Evolutionary conservation across 1,140 invertebrate genomes (phyloP), one percentile per base, ranked within the genome.

Genomic region (Psix sp.): DNA sequence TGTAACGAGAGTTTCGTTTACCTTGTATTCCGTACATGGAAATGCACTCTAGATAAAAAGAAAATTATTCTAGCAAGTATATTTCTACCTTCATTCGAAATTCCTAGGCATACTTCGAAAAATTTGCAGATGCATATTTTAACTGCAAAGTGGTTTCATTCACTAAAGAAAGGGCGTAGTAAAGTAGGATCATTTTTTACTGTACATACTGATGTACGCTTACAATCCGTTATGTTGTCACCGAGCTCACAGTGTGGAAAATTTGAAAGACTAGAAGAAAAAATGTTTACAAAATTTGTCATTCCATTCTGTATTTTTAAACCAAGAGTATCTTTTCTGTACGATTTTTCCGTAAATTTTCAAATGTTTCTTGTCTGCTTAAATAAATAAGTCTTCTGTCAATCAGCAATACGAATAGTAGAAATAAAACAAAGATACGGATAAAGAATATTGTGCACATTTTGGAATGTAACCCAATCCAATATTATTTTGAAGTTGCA

Each of bases 61-160:
- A 59, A 74, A 74, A 68, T 68, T 63, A 56, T 68, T 63, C 63
- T n/a, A n/a, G 29, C 63, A 59, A 68, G 63, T 45, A 54, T 21
- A 21, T 40, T 26, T 17, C 10, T 40, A 20, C 36, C 65, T 74
- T 73, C 52, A 73, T 78, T 78, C 72, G 57, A 71, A 71, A 67
- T 66, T 71, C 67, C 51, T 51, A 43, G 49, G 62, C 67, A 66
- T 67, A 74, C 59, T 67, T 45, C 49, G 63, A 74, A 78, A 79
- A 75, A 73, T 80, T 77, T 80, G 65, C 74, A 49, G 46, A 52
- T 70, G 67, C 72, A 77, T 81, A 81, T 82, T 80, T 78, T 67
- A 79, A 68, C 57, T 74, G 11, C 63, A 72, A 74, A 78, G 67
- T 77, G 78, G 73, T 78, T 80, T 77, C 72, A 71, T 74, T 73